Conservation (phyloP, 2,797 vertebrate species). For the Clarias fuscus region DNA sequence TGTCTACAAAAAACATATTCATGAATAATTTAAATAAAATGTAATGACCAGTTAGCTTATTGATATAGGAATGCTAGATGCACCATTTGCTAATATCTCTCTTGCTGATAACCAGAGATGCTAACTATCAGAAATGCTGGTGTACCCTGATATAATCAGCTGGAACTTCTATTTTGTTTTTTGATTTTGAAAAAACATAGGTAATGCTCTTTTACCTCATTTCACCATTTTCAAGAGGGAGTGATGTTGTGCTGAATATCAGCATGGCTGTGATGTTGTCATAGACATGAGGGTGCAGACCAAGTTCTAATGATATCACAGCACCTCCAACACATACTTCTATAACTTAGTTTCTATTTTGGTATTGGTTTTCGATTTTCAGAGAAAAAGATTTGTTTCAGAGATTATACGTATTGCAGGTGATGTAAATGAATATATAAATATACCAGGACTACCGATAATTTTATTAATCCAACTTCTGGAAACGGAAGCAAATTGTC, state of each 20-base stretch:
- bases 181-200: no score
- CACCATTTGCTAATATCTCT: not conserved
- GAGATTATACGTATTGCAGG: not conserved
- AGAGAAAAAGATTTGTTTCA: not conserved
- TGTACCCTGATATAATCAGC: not conserved
- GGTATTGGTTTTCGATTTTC: not conserved
- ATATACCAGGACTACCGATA: not conserved
- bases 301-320: no score
- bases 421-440: not conserved
- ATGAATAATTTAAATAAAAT: not conserved
- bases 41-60: not conserved
- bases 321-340: no score
- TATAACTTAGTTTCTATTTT: no score
- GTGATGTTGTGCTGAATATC: no score
- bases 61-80: not conserved
- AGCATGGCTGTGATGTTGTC: no score
- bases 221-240: no score
- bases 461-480: not conserved
- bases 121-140: not conserved
- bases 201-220: no score
- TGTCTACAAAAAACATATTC: not conserved
- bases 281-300: no score
- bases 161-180: not conserved
- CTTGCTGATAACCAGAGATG: not conserved
- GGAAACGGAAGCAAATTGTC: not conserved